Conservation (phyloP, 2,797 vertebrate species). For the Mormyrops attenuatus region DNA sequence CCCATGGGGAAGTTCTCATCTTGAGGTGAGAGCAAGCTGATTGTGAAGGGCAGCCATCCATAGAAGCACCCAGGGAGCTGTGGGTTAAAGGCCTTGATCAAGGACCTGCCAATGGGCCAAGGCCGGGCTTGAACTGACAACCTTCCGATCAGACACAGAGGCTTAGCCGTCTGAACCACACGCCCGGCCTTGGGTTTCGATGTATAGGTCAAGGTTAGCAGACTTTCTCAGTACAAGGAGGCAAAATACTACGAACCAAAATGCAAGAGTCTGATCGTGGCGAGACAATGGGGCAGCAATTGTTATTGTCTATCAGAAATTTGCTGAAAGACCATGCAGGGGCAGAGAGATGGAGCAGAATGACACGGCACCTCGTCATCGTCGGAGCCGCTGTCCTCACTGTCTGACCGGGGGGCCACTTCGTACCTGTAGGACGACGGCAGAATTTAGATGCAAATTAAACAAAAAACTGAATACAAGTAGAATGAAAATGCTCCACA, state of each 20-base stretch:
- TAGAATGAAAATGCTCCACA: background rate
- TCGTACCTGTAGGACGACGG: conserved; percentile 68
- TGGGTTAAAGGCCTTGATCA: background rate
- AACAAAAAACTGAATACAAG: background rate
- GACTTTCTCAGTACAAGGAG: background rate
- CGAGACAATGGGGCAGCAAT: background rate
- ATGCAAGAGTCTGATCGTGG: background rate
- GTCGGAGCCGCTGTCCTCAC: conserved; percentile 88
- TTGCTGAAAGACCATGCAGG: background rate
- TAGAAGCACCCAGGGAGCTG: background rate
- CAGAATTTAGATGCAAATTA: background rate
- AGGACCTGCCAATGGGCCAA: background rate
- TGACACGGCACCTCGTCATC: conserved; percentile 66
- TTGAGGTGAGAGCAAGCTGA: background rate
- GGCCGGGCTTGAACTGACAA: background rate
- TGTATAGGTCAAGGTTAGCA: background rate
- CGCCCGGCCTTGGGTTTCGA: background rate
- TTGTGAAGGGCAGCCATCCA: background rate
- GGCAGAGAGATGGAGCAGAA: background rate
- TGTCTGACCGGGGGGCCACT: conserved; percentile 89
- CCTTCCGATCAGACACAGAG: background rate
- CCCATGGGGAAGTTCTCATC: background rate
- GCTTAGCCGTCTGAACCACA: background rate
- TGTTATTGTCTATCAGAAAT: background rate
- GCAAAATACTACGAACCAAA: background rate